Conservation (phyloP, 2,888 invertebrate genomes). For the Mythimna albipuncta region DNA sequence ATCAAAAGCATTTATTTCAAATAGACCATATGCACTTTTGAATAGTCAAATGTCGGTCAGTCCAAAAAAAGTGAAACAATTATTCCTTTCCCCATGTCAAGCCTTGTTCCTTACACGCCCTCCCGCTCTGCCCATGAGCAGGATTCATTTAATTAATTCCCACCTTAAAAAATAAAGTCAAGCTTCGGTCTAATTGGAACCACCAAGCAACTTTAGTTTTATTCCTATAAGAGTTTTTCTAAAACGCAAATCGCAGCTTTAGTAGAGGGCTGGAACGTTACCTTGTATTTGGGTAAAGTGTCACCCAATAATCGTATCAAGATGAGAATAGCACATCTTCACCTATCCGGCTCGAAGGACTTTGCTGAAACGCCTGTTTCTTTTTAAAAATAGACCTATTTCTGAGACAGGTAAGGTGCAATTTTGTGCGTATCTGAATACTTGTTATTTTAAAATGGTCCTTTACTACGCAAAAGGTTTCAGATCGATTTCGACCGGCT, state of each 20-base stretch:
- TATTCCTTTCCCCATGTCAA: background rate
- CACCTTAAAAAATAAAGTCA: too few species aligned
- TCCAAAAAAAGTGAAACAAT: background rate
- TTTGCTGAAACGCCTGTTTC: background rate
- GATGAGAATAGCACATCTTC: background rate
- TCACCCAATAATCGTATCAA: background rate
- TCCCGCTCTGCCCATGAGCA: too few species aligned
- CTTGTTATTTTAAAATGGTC: conserved; percentile 38
- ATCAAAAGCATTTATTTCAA: too few species aligned
- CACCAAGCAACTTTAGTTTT: background rate
- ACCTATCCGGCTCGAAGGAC: background rate
- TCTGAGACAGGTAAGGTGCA: conserved; percentile 1
- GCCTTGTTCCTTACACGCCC: too few species aligned
- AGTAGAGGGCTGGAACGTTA: background rate
- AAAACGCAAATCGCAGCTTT: background rate
- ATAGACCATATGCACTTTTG: conserved; percentile 8
- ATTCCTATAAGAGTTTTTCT: background rate
- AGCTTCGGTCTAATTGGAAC: too few species aligned
- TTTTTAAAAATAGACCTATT: conserved; percentile 5
- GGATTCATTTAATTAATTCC: too few species aligned
- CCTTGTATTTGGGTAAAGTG: conserved; percentile 3
- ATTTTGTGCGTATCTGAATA: conserved; percentile 18
- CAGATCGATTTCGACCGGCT: conserved; percentile 35
- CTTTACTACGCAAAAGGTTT: conserved; percentile 36
- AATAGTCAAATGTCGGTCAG: too few species aligned